phyloP scores from a whole-genome alignment of 2,113 vertebrate genomes.

The Pedionomus torquatus region DNA sequence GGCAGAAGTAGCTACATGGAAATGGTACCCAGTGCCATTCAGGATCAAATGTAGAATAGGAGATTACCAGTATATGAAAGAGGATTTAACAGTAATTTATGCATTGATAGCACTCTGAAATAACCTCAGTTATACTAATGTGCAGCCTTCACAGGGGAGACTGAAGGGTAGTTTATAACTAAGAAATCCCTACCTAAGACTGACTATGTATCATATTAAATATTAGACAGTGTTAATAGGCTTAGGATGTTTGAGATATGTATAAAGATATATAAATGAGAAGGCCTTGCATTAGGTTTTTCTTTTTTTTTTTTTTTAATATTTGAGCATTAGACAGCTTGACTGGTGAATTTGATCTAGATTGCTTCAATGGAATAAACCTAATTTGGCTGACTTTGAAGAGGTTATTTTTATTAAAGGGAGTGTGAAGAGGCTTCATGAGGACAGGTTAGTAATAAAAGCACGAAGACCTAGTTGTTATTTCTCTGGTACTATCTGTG shows the following conservation, averaged over 20 bases:
- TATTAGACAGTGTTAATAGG: neutral
- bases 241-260: neutral
- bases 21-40: neutral
- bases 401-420: neutral
- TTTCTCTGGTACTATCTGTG: neutral
- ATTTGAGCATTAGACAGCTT: neutral
- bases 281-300: neutral
- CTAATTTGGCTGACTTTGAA: neutral
- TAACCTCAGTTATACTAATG: fast-evolving
- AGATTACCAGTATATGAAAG: neutral
- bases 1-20: neutral
- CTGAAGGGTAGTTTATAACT: neutral
- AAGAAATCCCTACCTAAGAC: neutral
- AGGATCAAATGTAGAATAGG: neutral
- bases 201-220: neutral
- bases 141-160: neutral
- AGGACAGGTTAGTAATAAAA: neutral
- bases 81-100: neutral
- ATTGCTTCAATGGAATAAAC: neutral
- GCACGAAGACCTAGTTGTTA: neutral
- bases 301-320: neutral
- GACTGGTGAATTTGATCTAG: neutral
- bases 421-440: neutral
- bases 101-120: neutral
- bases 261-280: neutral